Base-by-base conservation (phyloP, 2,797 vertebrate genomes). In the Petrocephalus sullivani region DNA sequence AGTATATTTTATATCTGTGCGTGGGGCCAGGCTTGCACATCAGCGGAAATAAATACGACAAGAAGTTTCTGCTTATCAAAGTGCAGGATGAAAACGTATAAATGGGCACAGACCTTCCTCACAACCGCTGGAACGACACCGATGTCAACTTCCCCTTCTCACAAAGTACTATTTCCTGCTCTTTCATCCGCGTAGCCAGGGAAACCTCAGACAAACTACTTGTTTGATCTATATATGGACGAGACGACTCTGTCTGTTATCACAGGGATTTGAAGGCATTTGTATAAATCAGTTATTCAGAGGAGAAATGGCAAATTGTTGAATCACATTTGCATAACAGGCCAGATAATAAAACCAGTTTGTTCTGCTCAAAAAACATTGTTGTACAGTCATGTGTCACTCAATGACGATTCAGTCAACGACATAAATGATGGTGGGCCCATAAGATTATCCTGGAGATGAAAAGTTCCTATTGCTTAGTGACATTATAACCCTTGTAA, bases 191-290 rank as follows among this genome's bases (percentile, higher is more conserved):
- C 53, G 12, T 4, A 85, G 19, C n/a, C 53, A 60, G 64, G 85
- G 61, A 89, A 89, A 90, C 41, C 85, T 87, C 51, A 88, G 88
- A 88, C 61, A 21, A 78, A 82, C 56, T 12, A 84, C 81, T 86
- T 88, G 90, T 91, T 90, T 90, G 88, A 90, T 91, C 90, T 90
- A 84, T 88, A 91, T 89, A 90, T 88, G 89, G 41, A 61, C 87
- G 85, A 87, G 64, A 89, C 71, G 51, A 60, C 87, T 89, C 67
- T 7, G 33, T 49, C 67, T 61, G 58, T 49, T 71, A 89, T 90
- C 82, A 78, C 51, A 67, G 85, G 89, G 82, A 87, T 81, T 6
- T 10, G 28, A 4, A 71, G 88, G 23, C 85, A 67, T 7, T 71
- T 87, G 14, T 23, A 53, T 7, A 28, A 12, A 87, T 90, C 61